A percentile compares a stretch with the other conserved stretches of the same genome.
Evolutionary conservation across 1,140 invertebrate genomes (phyloP).

Genomic region (Maniola jurtina): DNA sequence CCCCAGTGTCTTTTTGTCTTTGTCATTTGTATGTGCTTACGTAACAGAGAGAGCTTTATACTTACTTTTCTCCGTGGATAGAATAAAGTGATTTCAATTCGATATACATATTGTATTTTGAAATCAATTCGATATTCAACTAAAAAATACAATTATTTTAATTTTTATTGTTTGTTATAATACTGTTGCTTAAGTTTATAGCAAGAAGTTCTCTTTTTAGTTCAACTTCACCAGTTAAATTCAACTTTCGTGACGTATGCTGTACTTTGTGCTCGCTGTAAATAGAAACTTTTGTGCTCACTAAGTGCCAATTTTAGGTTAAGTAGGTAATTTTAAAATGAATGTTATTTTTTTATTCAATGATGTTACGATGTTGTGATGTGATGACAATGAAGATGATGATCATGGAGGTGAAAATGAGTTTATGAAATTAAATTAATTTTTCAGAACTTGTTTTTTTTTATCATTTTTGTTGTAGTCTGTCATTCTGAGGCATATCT

Average conservation of each 20-base stretch:
- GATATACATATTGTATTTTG: too few species aligned
- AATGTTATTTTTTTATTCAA: slow-evolving; percentile 38
- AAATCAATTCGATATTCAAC: too few species aligned
- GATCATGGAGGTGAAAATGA: slow-evolving; percentile 27
- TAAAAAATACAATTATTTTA: too few species aligned
- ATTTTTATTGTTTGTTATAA: too few species aligned
- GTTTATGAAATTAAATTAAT: slow-evolving; percentile 54
- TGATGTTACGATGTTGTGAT: slow-evolving; percentile 44
- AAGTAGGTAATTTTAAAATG: slow-evolving; percentile 54
- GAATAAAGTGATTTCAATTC: too few species aligned
- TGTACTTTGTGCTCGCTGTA: slow-evolving; percentile 33
- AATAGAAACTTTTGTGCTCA: slow-evolving; percentile 56
- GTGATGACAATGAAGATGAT: slow-evolving; percentile 20
- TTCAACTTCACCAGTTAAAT: neutral
- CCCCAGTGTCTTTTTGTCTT: too few species aligned
- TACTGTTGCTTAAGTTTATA: too few species aligned
- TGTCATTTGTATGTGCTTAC: too few species aligned
- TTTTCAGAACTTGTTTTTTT: slow-evolving; percentile 34
- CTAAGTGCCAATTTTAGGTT: slow-evolving; percentile 68
- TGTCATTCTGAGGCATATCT: too few species aligned
- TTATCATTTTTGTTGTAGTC: slow-evolving; percentile 5
- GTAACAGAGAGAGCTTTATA: too few species aligned
- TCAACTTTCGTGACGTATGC: neutral
- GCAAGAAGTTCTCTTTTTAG: too few species aligned
- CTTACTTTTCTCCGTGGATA: too few species aligned